Evolutionary conservation across 2,888 invertebrate species (phyloP).

Genomic region (Campoletis raptor): DNA sequence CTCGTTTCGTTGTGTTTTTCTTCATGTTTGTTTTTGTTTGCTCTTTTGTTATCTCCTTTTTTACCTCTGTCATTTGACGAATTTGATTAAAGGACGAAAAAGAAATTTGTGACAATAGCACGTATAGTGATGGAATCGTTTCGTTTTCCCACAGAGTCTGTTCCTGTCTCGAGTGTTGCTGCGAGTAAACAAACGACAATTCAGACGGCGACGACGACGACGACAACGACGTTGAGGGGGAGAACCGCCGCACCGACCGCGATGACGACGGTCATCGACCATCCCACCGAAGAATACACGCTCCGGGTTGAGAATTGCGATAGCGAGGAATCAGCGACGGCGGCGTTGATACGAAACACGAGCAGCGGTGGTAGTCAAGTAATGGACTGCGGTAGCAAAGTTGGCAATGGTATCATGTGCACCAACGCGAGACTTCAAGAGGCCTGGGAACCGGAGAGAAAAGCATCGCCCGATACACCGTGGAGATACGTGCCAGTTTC

Average conservation of each 20-base stretch:
- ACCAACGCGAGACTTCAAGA: slow-evolving; percentile 83
- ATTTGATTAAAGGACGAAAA: neutral
- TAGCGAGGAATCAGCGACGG: slow-evolving; percentile 78
- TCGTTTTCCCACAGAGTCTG: slow-evolving; percentile 70
- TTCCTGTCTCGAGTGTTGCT: slow-evolving; percentile 69
- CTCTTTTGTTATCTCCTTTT: neutral
- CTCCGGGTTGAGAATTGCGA: slow-evolving; percentile 74
- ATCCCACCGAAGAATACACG: slow-evolving; percentile 75
- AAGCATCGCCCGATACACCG: slow-evolving; percentile 82
- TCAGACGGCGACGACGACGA: slow-evolving; percentile 65
- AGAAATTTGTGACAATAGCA: neutral
- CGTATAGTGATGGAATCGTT: slow-evolving; percentile 25
- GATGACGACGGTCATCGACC: slow-evolving; percentile 31
- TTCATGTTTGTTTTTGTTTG: neutral
- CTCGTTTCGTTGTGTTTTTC: neutral
- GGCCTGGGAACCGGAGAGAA: slow-evolving; percentile 83
- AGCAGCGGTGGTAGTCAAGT: slow-evolving; percentile 73
- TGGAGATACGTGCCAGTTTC: slow-evolving; percentile 82
- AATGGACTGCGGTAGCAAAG: slow-evolving; percentile 73
- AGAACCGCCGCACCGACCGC: slow-evolving; percentile 55
- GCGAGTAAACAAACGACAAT: slow-evolving; percentile 47
- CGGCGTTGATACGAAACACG: slow-evolving; percentile 75
- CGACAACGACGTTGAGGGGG: slow-evolving; percentile 52
- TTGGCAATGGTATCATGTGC: slow-evolving; percentile 82
- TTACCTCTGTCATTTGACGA: neutral